phyloP scores from a whole-genome alignment of 2,113 vertebrate species.

The Quiscalus mexicanus region DNA sequence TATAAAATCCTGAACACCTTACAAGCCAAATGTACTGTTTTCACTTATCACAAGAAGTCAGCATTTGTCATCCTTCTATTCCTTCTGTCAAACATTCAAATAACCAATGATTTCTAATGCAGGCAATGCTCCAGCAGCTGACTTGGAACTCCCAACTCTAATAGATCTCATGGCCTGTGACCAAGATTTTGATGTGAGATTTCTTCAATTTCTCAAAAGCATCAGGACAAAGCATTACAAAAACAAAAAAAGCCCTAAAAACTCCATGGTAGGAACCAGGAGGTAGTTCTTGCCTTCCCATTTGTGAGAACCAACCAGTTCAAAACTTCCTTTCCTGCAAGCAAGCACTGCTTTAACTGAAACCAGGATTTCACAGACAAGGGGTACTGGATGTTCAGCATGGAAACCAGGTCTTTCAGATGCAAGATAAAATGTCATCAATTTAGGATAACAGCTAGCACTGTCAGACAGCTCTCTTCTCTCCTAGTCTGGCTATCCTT shows the following conservation, averaged over 20 bases:
- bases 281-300: background rate
- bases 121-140: background rate
- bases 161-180: background rate
- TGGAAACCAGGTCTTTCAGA: background rate
- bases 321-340: background rate
- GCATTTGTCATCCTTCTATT: background rate
- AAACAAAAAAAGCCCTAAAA: background rate
- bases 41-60: background rate
- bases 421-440: background rate
- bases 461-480: background rate
- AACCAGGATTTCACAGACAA: background rate
- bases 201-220: background rate
- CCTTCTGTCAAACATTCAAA: background rate
- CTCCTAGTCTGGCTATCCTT: background rate
- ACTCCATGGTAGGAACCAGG: background rate
- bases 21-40: background rate
- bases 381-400: background rate
- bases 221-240: background rate
- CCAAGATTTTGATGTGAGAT: background rate
- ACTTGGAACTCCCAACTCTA: background rate
- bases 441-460: background rate
- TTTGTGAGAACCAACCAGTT: background rate
- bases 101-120: background rate
- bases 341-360: background rate
- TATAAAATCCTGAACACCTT: background rate